Base-by-base conservation (phyloP, 2,113 vertebrate genomes). In the Hiodon alosoides region DNA sequence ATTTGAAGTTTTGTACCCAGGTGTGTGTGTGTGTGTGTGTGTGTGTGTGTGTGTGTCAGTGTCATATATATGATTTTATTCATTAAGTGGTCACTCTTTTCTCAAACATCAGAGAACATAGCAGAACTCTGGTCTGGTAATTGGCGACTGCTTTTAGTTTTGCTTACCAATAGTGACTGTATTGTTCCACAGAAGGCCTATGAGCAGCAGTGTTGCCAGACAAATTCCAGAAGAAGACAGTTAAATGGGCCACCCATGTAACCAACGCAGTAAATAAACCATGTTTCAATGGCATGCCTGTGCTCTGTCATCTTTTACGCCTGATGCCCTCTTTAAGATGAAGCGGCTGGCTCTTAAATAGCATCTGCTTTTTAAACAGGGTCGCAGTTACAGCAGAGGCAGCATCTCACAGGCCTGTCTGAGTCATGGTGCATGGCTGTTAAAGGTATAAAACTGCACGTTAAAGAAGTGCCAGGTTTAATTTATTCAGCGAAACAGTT, bases 381-480 rank as follows among this genome's bases (percentile, higher is more conserved):
- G 72, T 76, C 71, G 70, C 69, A 72, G 79, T 77, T 76, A 81
- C 82, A 82, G 75, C 11, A 67, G 74, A 73, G 78, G 77, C 78
- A 14, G 51, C 86, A 79, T 82, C 90, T 91, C 90, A 91, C 86
- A 85, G 85, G 90, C 80, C 87, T 88, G 85, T 89, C 87, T 86
- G 84, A 86, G 86, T 89, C 82, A 80, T 75, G 88, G 86, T 80
- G 79, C 83, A 81, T 78, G 83, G 83, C 81, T 80, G 85, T 90
- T 90, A 89, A 81, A 76, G 78, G 84, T 81, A 85, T 85, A 89
- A 85, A 87, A 85, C 84, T 79, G 84, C 78, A 85, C 81, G 86
- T 89, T 88, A 90, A 92, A 84, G 83, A 84, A 84, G 79, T 83
- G 83, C 87, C 83, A 87, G 83, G 79, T 86, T 82, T 85, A 86